Percentiles rank a stretch among this genome's conserved stretches.
phyloP scores from a whole-genome alignment of 2,888 invertebrate genomes.

The Aplocera efformata region DNA sequence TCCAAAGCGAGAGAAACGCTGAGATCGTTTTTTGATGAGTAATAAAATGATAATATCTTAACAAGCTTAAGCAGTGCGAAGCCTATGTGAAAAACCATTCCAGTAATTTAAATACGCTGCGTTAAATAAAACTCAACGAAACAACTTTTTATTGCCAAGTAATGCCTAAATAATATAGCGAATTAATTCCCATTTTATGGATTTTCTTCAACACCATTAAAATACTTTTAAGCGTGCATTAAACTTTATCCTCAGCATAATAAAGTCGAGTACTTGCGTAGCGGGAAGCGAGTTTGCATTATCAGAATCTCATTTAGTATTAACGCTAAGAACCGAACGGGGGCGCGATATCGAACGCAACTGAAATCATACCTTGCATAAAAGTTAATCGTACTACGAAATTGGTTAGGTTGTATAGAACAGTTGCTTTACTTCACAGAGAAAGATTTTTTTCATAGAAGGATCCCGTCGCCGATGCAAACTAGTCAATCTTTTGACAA shows the following conservation, averaged over 20 bases:
- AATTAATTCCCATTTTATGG: constrained; percentile 1
- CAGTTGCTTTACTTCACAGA: constrained; percentile 5
- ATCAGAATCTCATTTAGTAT: constrained; percentile 37
- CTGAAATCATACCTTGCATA: constrained; percentile 39
- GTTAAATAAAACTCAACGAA: no score
- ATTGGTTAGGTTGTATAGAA: constrained; percentile 13
- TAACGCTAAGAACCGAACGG: constrained; percentile 26
- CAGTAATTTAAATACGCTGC: no score
- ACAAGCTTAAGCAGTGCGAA: no score
- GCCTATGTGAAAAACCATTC: no score
- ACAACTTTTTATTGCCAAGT: no score
- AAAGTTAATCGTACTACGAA: constrained; percentile 38
- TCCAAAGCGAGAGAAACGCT: no score
- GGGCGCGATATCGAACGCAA: constrained; percentile 19
- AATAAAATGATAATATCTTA: no score
- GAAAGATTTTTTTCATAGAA: background rate
- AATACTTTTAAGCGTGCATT: constrained; percentile 4
- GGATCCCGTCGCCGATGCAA: no score
- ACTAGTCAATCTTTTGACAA: no score
- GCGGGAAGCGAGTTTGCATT: constrained; percentile 15
- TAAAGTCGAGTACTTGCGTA: constrained; percentile 14
- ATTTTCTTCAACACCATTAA: constrained; percentile 6
- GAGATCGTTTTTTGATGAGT: no score
- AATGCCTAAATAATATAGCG: background rate
- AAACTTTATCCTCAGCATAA: constrained; percentile 8